phyloP scores from a whole-genome alignment of 2,888 invertebrate genomes.

The Cerastis leucographa region DNA sequence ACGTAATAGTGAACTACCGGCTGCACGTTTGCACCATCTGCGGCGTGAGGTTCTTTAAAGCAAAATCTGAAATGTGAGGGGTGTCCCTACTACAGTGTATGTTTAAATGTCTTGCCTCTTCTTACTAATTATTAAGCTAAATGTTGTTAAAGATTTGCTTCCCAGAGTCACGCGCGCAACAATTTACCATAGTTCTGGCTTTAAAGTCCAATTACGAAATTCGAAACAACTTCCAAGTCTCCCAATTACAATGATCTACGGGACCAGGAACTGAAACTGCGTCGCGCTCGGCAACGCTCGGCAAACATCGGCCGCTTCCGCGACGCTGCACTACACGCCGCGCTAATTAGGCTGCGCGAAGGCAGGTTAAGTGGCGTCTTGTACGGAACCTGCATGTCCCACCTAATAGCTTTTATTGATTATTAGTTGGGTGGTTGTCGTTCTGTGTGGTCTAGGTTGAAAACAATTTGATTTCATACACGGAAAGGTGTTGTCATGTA shows the following conservation, averaged over 20 bases:
- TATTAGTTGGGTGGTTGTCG: conserved; percentile 34
- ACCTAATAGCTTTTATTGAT: conserved; percentile 58
- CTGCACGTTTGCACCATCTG: background rate
- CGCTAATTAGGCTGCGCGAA: conserved; percentile 60
- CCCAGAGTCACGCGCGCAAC: background rate
- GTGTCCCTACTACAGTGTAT: background rate
- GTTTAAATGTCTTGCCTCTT: background rate
- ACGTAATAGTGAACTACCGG: background rate
- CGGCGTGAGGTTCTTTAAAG: background rate
- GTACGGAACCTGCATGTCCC: conserved; percentile 52
- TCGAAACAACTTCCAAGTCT: no score
- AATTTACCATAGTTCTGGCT: background rate
- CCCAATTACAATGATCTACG: no score
- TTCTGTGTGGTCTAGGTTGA: conserved; percentile 34
- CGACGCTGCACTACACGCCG: conserved; percentile 45
- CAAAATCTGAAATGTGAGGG: background rate
- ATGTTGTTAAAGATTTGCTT: background rate
- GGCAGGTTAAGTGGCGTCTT: conserved; percentile 65
- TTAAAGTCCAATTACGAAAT: conserved; percentile 6
- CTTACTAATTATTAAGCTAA: background rate
- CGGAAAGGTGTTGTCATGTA: background rate
- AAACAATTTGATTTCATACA: background rate
- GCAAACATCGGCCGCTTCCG: conserved; percentile 50
- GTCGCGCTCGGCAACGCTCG: conserved; percentile 37
- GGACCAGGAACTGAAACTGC: no score